Base-by-base conservation (phyloP, 2,888 invertebrate species). In the Brenthis daphne region DNA sequence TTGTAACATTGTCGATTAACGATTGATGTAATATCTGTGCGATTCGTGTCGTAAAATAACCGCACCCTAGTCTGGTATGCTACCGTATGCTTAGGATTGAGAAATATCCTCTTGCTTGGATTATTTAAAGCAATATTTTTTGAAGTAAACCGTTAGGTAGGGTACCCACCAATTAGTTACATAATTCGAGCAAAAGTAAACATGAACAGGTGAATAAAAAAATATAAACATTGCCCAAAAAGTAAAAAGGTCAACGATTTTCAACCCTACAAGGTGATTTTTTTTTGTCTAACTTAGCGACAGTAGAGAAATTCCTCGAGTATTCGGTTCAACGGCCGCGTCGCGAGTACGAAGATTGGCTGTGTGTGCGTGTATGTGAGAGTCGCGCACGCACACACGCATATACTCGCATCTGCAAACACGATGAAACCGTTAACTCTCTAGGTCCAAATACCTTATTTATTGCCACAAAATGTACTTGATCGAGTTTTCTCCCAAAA, bases 251-350 rank as follows among this genome's bases (percentile, higher is more conserved):
- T 55, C 33, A 58, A 53, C 33, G 48, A 43, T 16, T 43, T 43
- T 60, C 54, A 50, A 37, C 79, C 82, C 82, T 80, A 80, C 78
- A 82, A 85, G 84, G 85, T 88, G 85, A 8, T 86, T 87, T 87
- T 83, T 86, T 83, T 85, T 85, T 85, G 84, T 83, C 87, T 84
- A 83, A 73, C 65, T 64, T 69, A 71, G 67, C 70, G 74, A 72
- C 64, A 68, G 84, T 88, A 87, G 91, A 92, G 92, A 92, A 92
- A 92, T 92, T 92, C 92, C 91, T 91, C 82, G 80, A 85, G 90
- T 89, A 87, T 89, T 88, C 90, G 90, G 92, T 92, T 92, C 92
- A 92, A 92, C 85, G 91, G 89, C 92, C 92, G 90, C 88, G 82
- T 80, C 83, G 85, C 85, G 68, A 73, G 86, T 85, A 83, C 85